Evolutionary conservation across 2,113 vertebrate species (phyloP).

Genomic region (Dasyprocta punctata): DNA sequence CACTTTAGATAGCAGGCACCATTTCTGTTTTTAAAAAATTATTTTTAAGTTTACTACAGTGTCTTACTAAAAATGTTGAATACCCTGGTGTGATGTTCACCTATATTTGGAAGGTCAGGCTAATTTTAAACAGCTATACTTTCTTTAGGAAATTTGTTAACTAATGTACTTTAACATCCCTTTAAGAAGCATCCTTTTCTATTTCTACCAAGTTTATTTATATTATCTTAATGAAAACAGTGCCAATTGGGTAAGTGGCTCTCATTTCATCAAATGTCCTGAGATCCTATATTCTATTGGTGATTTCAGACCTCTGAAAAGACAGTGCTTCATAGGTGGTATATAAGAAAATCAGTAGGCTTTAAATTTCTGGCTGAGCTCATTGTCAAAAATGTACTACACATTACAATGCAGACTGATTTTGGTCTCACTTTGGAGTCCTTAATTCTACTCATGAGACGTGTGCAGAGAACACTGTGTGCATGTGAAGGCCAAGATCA

Average conservation of each 20-base stretch:
- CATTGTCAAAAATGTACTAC: fast-evolving
- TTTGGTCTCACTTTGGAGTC: background rate
- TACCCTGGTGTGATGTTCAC: background rate
- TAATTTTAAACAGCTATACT: background rate
- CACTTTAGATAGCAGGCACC: background rate
- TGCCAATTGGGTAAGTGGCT: background rate
- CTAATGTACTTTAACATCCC: background rate
- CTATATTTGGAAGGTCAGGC: background rate
- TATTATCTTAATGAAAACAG: background rate
- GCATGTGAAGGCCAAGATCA: background rate
- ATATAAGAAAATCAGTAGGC: background rate
- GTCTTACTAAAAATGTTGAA: background rate
- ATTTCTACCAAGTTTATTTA: background rate
- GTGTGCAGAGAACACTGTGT: background rate
- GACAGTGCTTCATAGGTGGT: background rate
- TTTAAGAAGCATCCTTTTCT: background rate
- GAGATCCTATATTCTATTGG: background rate
- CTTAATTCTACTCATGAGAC: background rate
- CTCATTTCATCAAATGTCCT: background rate
- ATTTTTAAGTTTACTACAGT: background rate
- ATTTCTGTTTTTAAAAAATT: background rate
- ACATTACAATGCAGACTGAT: background rate
- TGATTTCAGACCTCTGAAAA: background rate
- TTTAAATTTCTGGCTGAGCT: background rate
- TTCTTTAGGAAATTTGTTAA: background rate